Percentiles rank a stretch among this genome's conserved stretches.
Conservation (phyloP, 2,797 vertebrate genomes). For the Oryzias sinensis region DNA sequence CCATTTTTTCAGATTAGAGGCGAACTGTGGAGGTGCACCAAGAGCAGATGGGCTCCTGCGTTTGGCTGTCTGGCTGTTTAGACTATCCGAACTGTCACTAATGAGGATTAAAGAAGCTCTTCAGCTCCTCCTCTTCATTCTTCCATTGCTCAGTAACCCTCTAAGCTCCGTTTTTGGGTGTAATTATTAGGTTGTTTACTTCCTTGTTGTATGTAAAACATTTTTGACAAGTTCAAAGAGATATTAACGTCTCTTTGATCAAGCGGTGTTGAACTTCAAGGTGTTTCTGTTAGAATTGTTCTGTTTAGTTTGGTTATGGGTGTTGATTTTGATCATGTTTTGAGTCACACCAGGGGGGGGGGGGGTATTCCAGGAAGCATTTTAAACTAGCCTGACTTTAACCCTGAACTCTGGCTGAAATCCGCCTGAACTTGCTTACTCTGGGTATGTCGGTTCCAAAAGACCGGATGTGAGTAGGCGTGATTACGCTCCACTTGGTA, state of each 20-base stretch:
- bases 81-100: conserved; percentile 60
- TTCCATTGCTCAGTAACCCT: neutral
- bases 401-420: no score
- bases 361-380: no score
- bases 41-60: conserved; percentile 71
- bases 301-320: no score
- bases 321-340: no score
- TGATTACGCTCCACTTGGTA: no score
- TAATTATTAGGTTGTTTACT: neutral
- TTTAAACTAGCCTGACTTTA: no score
- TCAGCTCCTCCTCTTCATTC: conserved; percentile 31
- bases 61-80: conserved; percentile 42
- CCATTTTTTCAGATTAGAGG: conserved; percentile 79
- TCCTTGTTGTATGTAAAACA: neutral
- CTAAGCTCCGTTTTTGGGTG: neutral
- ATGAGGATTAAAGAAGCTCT: conserved; percentile 77
- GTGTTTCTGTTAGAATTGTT: neutral
- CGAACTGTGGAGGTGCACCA: conserved; percentile 62
- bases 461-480: no score
- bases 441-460: no score
- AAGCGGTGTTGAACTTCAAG: neutral
- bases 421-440: no score
- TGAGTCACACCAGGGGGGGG: no score
- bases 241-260: neutral
- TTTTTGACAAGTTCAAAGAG: neutral